These are phyloP conservation scores for Lethrus apterus DNA, from an alignment of 1,140 invertebrate species.

Conservation along the genomic window DNA sequence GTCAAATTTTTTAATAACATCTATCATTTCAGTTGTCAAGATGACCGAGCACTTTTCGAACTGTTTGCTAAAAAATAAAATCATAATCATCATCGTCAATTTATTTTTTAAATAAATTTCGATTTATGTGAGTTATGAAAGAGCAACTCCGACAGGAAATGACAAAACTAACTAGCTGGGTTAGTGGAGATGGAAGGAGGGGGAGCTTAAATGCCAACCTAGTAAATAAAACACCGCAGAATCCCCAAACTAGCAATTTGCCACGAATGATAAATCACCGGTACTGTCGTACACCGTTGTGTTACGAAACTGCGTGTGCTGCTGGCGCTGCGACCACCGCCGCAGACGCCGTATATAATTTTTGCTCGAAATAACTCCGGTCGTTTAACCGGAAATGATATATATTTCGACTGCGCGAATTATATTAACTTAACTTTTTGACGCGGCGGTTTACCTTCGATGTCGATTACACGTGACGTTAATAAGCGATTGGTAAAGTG, in stretches of 20 bases:
- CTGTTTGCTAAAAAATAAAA: no score
- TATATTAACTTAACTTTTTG: slow-evolving; percentile 13
- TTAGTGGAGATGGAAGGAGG: no score
- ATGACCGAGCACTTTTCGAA: no score
- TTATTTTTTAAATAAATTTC: no score
- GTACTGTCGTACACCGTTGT: slow-evolving; percentile 31
- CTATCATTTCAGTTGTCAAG: no score
- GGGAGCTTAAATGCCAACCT: no score
- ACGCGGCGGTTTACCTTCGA: slow-evolving; percentile 5
- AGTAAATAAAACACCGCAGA: slow-evolving; percentile 32
- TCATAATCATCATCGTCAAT: no score
- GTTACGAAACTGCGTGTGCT: slow-evolving; percentile 23
- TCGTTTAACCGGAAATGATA: slow-evolving; percentile 4
- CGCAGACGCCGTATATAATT: no score
- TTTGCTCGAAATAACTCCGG: slow-evolving; percentile 2
- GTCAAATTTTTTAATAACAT: no score
- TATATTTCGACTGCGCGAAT: slow-evolving; percentile 8
- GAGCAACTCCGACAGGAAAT: no score
- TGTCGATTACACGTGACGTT: slow-evolving; percentile 1
- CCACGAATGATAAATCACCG: slow-evolving; percentile 30
- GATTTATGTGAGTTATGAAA: no score
- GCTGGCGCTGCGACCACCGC: slow-evolving; percentile 3
- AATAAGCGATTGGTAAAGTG: not conserved
- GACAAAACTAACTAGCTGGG: no score
- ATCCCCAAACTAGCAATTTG: slow-evolving; percentile 33